Evolutionary conservation across 2,113 vertebrate genomes (phyloP), one percentile per base, ranked within the genome.

Genomic region (Tachysurus fulvidraco): DNA sequence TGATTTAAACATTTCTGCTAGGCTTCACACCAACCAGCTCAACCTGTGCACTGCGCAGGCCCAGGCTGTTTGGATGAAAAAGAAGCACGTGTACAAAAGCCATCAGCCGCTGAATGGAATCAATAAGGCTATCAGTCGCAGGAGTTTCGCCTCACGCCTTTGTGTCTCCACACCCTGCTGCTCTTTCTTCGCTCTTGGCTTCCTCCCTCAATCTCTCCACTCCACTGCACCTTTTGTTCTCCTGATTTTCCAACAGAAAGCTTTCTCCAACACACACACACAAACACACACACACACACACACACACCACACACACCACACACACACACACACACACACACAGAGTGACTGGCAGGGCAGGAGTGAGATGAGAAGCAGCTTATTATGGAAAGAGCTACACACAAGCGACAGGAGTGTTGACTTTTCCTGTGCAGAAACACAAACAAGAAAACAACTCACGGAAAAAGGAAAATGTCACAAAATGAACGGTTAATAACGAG

Each of bases 151-250:
- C 92, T 92, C 93, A 90, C 80, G 88, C 95, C 96, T 97, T 97
- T 97, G 96, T 97, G 92, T 88, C 89, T 91, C 92, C 93, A 94
- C 52, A 83, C 76, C 96, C 96, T 93, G 93, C 96, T 95, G 95
- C 88, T 95, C 95, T n/a, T n/a, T n/a, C n/a, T n/a, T n/a, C 92
- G 85, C 91, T n/a, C 93, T 93, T 91, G 88, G 95, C 94, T 91
- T 94, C 94, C 93, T 94, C 95, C 95, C 95, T 96, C 96, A 95
- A 96, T 97, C 97, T 97, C 96, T 96, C n/a, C 97, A 99, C 95
- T 97, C 94, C 96, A 96, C 93, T 91, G 96, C 96, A 96, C 94
- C 97, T 98, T 98, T 99, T 99, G 97, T 99, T 93, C 90, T 80
- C 89, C 87, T 95, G 93, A 96, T 96, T 97, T 97, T 95, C 96